Conservation (phyloP, 1,140 invertebrate genomes). For the Lutraria rhynchaena region DNA sequence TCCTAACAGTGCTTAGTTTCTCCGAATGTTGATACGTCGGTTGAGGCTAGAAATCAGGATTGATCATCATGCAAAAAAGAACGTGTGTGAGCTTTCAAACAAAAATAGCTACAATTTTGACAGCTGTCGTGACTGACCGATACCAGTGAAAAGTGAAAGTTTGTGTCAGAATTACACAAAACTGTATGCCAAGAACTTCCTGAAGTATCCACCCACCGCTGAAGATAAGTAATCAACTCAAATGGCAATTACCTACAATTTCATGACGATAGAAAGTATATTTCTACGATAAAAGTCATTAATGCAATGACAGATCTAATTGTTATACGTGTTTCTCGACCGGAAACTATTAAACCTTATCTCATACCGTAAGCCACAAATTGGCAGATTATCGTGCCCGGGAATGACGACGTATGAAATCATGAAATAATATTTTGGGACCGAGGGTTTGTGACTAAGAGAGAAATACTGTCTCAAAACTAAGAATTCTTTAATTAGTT, state of each 20-base stretch:
- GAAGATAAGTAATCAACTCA: slow-evolving; percentile 27
- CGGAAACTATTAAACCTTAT: slow-evolving; percentile 36
- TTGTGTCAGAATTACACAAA: slow-evolving; percentile 7
- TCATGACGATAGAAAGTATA: slow-evolving; percentile 44
- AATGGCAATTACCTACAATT: slow-evolving; percentile 37
- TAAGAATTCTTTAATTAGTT: too few relatives aligned
- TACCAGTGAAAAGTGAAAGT: not conserved
- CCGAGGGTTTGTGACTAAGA: too few relatives aligned
- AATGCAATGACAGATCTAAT: slow-evolving; percentile 46
- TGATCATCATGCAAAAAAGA: too few relatives aligned
- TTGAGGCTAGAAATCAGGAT: too few relatives aligned
- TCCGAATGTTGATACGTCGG: too few relatives aligned
- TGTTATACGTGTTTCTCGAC: slow-evolving; percentile 38
- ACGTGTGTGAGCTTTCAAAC: too few relatives aligned
- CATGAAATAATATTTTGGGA: too few relatives aligned
- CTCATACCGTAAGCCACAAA: not conserved
- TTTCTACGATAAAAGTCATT: slow-evolving; percentile 15
- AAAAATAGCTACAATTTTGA: too few relatives aligned
- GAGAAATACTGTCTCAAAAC: too few relatives aligned
- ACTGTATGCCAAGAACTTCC: not conserved
- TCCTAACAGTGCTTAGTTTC: too few relatives aligned
- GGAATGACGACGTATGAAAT: too few relatives aligned
- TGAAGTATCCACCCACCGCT: slow-evolving; percentile 27
- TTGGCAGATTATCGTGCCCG: not conserved
- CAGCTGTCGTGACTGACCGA: slow-evolving; percentile 30